Percentiles rank a stretch among this genome's conserved stretches.
Evolutionary conservation across 2,797 vertebrate genomes (phyloP).

Genomic region (Sebastolobus altivelis): DNA sequence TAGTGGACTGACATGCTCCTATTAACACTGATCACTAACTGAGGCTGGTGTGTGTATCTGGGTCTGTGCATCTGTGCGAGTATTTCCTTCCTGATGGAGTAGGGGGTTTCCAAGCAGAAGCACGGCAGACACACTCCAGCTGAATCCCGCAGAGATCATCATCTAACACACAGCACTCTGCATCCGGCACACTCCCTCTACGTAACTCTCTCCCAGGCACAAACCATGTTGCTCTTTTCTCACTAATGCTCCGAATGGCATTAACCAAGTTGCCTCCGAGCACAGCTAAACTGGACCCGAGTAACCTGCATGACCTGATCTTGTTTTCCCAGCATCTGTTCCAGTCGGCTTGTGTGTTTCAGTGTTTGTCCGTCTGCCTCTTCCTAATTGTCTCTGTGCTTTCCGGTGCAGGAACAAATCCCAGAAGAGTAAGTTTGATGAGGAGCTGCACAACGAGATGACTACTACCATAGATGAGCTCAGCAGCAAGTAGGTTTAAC

Average conservation of each 20-base stretch:
- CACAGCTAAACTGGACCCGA: slow-evolving; percentile 62
- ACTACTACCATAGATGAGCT: slow-evolving; percentile 95
- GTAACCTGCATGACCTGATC: slow-evolving; percentile 76
- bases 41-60: slow-evolving; percentile 59
- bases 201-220: slow-evolving; percentile 41
- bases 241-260: slow-evolving; percentile 72
- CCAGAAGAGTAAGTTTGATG: slow-evolving; percentile 94
- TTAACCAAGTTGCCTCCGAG: slow-evolving; percentile 62
- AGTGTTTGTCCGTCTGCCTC: slow-evolving; percentile 21
- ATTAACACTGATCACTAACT: slow-evolving; percentile 67
- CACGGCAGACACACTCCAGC: slow-evolving; percentile 58
- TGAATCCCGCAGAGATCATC: slow-evolving; percentile 65
- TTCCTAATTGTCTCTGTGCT: slow-evolving; percentile 62
- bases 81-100: slow-evolving; percentile 72
- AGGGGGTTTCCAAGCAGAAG: slow-evolving; percentile 66
- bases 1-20: slow-evolving; percentile 59
- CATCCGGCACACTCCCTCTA: slow-evolving; percentile 57
- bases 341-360: slow-evolving; percentile 29
- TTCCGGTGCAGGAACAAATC: slow-evolving; percentile 89
- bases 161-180: slow-evolving; percentile 70
- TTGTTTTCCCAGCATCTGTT: slow-evolving; percentile 61
- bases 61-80: slow-evolving; percentile 65
- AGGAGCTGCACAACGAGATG: slow-evolving; percentile 95
- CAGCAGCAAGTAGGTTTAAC: slow-evolving; percentile 89
- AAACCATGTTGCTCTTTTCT: slow-evolving; percentile 44